These are phyloP conservation scores for Spheniscus humboldti DNA, from an alignment of 2,797 vertebrate genomes.

Conservation along the genomic window DNA sequence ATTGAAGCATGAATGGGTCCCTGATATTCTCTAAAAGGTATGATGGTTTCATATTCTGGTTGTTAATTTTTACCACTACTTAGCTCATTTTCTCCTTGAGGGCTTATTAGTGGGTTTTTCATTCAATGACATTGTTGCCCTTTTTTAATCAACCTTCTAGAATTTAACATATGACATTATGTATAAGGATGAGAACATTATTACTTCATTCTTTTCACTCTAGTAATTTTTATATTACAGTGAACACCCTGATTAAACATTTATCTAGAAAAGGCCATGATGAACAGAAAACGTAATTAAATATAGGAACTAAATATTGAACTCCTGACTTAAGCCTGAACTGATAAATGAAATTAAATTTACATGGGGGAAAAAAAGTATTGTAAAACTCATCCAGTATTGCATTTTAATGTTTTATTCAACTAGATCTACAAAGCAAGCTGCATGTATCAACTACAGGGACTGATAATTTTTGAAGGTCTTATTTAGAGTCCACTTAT, in stretches of 20 bases:
- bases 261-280: neutral
- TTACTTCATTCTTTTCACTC: conserved; percentile 11
- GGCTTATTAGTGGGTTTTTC: neutral
- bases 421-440: neutral
- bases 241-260: neutral
- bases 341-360: conserved; percentile 42
- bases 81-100: neutral
- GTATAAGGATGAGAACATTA: neutral
- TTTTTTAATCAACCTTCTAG: neutral
- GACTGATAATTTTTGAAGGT: neutral
- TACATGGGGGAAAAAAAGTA: neutral
- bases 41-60: neutral
- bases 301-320: conserved; percentile 22
- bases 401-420: conserved; percentile 16
- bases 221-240: conserved; percentile 9
- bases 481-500: neutral
- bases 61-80: neutral
- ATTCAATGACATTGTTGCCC: neutral
- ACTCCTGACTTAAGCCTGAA: conserved; percentile 1
- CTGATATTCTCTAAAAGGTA: neutral
- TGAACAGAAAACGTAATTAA: conserved; percentile 2
- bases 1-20: neutral
- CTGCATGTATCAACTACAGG: neutral
- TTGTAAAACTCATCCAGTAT: neutral
- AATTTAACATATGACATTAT: neutral